Evolutionary conservation across 2,113 vertebrate genomes (phyloP), one percentile per base, ranked within the genome.

Genomic region (Bujurquina vittata): DNA sequence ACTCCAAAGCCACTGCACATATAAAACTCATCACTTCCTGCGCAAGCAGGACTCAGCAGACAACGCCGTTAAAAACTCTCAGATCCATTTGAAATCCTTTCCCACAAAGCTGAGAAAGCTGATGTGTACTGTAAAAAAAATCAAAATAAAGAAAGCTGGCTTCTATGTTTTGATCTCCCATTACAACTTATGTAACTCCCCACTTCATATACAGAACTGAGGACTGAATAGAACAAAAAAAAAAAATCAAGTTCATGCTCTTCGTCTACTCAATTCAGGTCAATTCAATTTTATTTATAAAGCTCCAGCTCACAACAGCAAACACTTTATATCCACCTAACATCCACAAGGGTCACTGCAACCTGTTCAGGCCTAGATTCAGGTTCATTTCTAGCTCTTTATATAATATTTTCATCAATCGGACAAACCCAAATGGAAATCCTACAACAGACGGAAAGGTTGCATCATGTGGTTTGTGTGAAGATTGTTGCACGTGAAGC

Each of bases 21-120:
- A 69, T 20, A 61, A 65, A 61, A 79, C 5, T 58, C 87, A 67
- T 88, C 79, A 17, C 56, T 87, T 87, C 75, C 84, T 67, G 75
- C 18, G 54, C n/a, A 63, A 14, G 26, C 60, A 17, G 59, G 56
- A 72, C 52, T 37, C 65, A 5, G 14, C 46, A 8, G 63, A 72
- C 15, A 54, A 52, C 52, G 17, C 17, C 31, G 67, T 72, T 52
- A 52, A 72, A 52, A 11, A 7, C 3, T 52, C 65, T 72, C 20
- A 18, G 20, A 52, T 52, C 65, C 65, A 52, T 79, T 60, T 54
- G 8, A 17, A 60, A 76, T 67, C 10, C 37, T 2, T 17, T n/a
- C 22, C 61, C 23, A 22, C 35, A 54, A 9, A 69, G 43, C 65
- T 62, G 35, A 78, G 43, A 4, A 56, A 61, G 59, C 0, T 20